Percentiles rank a stretch among this genome's conserved stretches.
These are phyloP conservation scores for Galeruca laticollis DNA, from an alignment of 2,888 invertebrate species.

Conservation along the genomic window DNA sequence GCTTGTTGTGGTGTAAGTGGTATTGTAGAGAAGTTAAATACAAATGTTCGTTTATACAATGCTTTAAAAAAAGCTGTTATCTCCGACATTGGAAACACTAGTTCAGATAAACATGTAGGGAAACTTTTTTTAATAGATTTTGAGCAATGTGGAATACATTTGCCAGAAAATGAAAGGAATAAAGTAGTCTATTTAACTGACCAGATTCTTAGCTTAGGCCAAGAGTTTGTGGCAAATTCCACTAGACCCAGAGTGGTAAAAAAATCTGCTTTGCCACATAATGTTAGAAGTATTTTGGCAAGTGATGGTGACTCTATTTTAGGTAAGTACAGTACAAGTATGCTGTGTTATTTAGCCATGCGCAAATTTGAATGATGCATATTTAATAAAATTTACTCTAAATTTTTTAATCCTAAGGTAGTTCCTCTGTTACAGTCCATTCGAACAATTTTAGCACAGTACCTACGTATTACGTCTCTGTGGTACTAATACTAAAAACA, in stretches of 20 bases:
- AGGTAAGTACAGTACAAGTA: constrained; percentile 60
- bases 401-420: too few relatives aligned
- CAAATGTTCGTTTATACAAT: constrained; percentile 85
- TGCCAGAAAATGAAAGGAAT: constrained; percentile 79
- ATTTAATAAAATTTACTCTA: too few relatives aligned
- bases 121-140: constrained; percentile 95
- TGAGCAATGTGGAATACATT: constrained; percentile 97
- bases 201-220: constrained; percentile 81
- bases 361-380: too few relatives aligned
- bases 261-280: constrained; percentile 76
- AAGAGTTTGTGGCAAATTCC: constrained; percentile 84
- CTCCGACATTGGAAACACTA: constrained; percentile 77
- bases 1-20: constrained; percentile 90
- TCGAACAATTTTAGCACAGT: too few relatives aligned
- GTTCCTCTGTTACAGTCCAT: too few relatives aligned
- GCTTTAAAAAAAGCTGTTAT: constrained; percentile 79
- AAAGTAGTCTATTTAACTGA: constrained; percentile 90
- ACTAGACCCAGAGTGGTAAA: constrained; percentile 77
- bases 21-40: constrained; percentile 96
- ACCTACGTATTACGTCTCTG: too few relatives aligned
- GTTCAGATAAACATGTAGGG: constrained; percentile 88
- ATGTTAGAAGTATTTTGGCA: constrained; percentile 79
- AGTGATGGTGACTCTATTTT: constrained; percentile 77
- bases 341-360: too few relatives aligned
- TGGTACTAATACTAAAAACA: too few relatives aligned